Base-by-base conservation (phyloP, 2,888 invertebrate genomes). In the Bombyx huttoni region DNA sequence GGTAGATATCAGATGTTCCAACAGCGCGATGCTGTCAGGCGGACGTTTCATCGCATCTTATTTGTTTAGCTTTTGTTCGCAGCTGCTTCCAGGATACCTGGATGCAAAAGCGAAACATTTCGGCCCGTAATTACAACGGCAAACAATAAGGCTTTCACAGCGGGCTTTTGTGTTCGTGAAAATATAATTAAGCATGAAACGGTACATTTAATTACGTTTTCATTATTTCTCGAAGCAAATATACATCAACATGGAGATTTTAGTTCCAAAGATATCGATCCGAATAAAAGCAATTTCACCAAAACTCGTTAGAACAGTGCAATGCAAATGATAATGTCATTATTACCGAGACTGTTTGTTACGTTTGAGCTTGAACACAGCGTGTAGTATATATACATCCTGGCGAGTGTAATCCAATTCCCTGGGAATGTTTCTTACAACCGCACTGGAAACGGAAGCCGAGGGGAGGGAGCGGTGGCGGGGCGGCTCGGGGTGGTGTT, bases 391-490 rank as follows among this genome's bases (percentile, higher is more conserved):
- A 24, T 24, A 24, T 47, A 50, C 50, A n/a, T 40, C 47, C 9
- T 34, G 50, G 50, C 33, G 46, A 46, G 69, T 68, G 76, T 77
- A 78, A 79, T 78, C 70, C 71, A 78, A 81, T 79, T 70, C 69
- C 64, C 58, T 65, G 67, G 66, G 67, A 76, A 78, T 75, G 73
- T 71, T 76, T 75, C 73, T 74, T 72, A 70, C 69, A 67, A 73
- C 75, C 73, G 68, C 75, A 70, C 61, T 72, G 65, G 65, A 67
- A 70, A 67, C 73, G 73, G 75, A 76, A 74, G 67, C 70, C 63
- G 65, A 67, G 58, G 64, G 66, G 68, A 63, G 62, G 56, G 50
- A 3, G 2, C 9, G 8, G 12, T 7, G 1, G 12, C 40, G 24
- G 24, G 24, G 24, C 2, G 24, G 24, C 24, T 2, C 24, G 24